Conservation (phyloP, 2,888 invertebrate species). For the Hydrotaea cyrtoneurina region DNA sequence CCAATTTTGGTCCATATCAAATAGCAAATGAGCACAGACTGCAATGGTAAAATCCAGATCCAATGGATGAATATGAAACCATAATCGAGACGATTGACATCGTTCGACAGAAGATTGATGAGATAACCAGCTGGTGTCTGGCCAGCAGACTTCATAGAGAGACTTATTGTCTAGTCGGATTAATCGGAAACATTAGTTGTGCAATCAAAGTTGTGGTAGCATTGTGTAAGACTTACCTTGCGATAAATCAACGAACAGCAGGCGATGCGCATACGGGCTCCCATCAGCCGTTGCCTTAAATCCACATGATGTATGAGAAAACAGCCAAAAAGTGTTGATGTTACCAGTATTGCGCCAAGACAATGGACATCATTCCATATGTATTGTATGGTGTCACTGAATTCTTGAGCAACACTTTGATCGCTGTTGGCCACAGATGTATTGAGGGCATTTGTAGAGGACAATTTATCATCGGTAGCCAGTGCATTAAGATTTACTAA, state of each 20-base stretch:
- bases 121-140: conserved; percentile 92
- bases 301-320: conserved; percentile 80
- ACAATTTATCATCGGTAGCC: conserved; percentile 46
- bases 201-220: background rate
- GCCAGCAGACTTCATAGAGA: conserved; percentile 87
- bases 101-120: conserved; percentile 95
- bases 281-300: conserved; percentile 80
- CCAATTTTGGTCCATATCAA: conserved; percentile 90
- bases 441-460: conserved; percentile 15
- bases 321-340: conserved; percentile 75
- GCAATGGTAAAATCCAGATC: conserved; percentile 92
- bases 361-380: conserved; percentile 78
- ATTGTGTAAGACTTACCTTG: conserved; percentile 81
- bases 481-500: conserved; percentile 62
- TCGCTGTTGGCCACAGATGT: conserved; percentile 32
- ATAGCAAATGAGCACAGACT: conserved; percentile 84
- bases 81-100: conserved; percentile 95
- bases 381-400: conserved; percentile 63
- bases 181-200: conserved; percentile 41
- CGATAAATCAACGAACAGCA: conserved; percentile 86
- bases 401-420: conserved; percentile 39
- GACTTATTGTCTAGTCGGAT: conserved; percentile 83
- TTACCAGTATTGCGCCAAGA: conserved; percentile 77
- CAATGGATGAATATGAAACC: conserved; percentile 91
- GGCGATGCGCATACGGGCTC: conserved; percentile 86